Evolutionary conservation across 2,113 vertebrate genomes (phyloP).

Genomic region (Struthio camelus): DNA sequence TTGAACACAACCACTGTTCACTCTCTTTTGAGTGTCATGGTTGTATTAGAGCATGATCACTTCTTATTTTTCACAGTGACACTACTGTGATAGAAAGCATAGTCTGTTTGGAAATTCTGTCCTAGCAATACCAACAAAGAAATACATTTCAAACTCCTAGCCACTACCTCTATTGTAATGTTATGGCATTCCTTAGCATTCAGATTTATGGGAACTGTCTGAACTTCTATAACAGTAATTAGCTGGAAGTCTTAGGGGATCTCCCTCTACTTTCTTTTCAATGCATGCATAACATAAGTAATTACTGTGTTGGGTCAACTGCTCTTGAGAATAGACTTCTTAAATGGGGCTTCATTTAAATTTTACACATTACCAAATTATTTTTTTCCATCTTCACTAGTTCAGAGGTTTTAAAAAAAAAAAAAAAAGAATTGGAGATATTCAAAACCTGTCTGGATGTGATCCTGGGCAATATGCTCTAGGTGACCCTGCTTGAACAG

Average conservation of each 20-base stretch:
- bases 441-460: too few relatives aligned
- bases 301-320: not conserved
- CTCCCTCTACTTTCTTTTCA: not conserved
- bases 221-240: constrained; percentile 27
- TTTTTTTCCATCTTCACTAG: not conserved
- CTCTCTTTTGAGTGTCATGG: not conserved
- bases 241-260: not conserved
- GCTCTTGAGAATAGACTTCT: not conserved
- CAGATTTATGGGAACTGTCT: constrained; percentile 52
- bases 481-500: too few relatives aligned
- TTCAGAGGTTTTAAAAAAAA: not conserved
- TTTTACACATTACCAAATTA: not conserved
- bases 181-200: constrained; percentile 30
- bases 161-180: not conserved
- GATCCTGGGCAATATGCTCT: too few relatives aligned
- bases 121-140: not conserved
- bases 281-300: not conserved
- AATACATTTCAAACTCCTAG: not conserved
- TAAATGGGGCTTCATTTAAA: not conserved
- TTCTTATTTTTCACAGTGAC: constrained; percentile 19
- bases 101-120: constrained; percentile 5
- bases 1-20: constrained; percentile 3
- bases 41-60: not conserved
- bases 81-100: not conserved
- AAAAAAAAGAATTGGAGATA: not conserved